These are phyloP conservation scores for Zonotrichia leucophrys DNA, from an alignment of 2,113 vertebrate genomes.

Conservation along the genomic window DNA sequence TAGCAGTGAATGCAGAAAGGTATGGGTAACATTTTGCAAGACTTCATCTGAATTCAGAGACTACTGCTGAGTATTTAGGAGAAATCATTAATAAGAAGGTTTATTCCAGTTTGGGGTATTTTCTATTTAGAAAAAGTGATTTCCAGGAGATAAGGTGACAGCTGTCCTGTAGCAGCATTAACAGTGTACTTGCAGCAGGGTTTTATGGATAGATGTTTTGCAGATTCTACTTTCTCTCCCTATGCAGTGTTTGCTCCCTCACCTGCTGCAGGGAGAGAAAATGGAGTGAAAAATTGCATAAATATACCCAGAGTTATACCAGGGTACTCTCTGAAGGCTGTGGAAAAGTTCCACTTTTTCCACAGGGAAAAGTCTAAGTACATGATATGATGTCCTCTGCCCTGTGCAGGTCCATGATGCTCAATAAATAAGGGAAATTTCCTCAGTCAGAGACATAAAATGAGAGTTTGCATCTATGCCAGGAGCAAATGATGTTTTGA, in stretches of 20 bases:
- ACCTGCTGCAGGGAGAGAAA: not conserved
- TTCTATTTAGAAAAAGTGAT: not conserved
- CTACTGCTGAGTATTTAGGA: not conserved
- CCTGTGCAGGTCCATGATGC: not conserved
- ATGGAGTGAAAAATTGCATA: not conserved
- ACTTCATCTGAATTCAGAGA: not conserved
- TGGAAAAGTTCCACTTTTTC: not conserved
- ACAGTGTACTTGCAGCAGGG: not conserved
- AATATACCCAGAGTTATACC: not conserved
- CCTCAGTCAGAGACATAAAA: not conserved
- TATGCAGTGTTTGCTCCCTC: not conserved
- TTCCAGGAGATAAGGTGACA: not conserved
- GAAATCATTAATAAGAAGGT: not conserved
- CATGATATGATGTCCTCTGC: not conserved
- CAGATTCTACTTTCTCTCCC: not conserved
- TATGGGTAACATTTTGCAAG: not conserved
- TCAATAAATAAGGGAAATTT: slow-evolving; percentile 14
- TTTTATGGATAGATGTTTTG: not conserved
- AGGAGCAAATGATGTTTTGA: slow-evolving; percentile 40
- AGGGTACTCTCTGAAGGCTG: not conserved
- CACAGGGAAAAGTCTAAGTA: not conserved
- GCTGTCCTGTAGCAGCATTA: not conserved
- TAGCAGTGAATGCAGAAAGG: not conserved
- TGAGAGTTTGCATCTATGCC: not conserved
- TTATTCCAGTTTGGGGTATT: not conserved